Evolutionary conservation across 2,888 invertebrate species (phyloP), one percentile per base, ranked within the genome.

Genomic region (Muschampia plurimacula): DNA sequence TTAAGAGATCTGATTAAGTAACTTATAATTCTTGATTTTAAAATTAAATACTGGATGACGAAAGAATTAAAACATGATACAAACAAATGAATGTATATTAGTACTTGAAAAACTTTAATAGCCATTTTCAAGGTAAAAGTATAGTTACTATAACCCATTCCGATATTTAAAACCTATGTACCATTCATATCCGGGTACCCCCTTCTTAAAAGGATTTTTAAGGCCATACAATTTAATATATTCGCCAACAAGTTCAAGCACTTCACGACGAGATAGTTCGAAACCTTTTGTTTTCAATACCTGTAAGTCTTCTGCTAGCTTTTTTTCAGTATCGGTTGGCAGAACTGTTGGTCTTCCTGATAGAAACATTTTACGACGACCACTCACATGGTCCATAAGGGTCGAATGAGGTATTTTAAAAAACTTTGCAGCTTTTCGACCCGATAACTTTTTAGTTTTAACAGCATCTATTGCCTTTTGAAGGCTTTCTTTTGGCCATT

Each of bases 281-380:
- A 60, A 60, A 36, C 59, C 59, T 6, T 60, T 60, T 6, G 12
- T 36, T 36, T 60, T 60, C 13, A 60, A 36, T 7, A 6, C 28
- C 12, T 60, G 32, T 60, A 60, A 6, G 36, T 60, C 59, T 36
- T 60, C 59, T 7, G 36, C 59, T n/a, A 60, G 36, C 32, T 60
- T 32, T 13, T 60, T 60, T 36, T 60, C 59, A 36, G 59, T 60
- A 8, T 60, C 59, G 32, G 36, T 13, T 36, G 59, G 36, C 8
- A 60, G 36, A 36, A 60, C 59, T 60, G 59, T 60, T 60, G 28
- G 28, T 60, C 59, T 60, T 32, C 59, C 59, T 2, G 6, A 9
- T 22, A 55, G 0, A 46, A 4, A 12, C 8, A 15, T 9, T 2
- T 7, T 60, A 60, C 7, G 13, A 60, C 13, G 59, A 12, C 59